Conservation (phyloP, 30 jellyfish, hydroid and myxozoan genomes). For the Cassiopea xamachana region DNA sequence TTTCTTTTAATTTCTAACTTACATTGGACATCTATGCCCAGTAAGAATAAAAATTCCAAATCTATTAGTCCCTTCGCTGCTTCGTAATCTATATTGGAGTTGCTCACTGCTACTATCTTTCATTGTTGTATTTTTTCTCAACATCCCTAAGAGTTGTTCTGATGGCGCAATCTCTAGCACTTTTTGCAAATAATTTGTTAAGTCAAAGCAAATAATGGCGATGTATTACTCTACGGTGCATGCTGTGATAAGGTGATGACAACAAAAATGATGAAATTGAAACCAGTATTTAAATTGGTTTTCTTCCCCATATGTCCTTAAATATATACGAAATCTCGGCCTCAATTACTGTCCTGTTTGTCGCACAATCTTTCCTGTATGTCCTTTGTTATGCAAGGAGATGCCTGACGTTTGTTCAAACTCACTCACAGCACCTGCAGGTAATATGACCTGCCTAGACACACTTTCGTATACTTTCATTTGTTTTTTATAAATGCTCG, state of each 20-base stretch:
- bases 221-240: background rate
- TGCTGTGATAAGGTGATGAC: too few relatives aligned
- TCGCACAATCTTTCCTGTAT: background rate
- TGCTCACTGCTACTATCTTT: background rate
- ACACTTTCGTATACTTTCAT: background rate
- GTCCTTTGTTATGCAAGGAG: background rate
- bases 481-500: background rate
- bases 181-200: background rate
- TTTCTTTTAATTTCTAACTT: background rate
- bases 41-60: background rate
- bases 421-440: constrained; percentile 45
- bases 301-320: too few relatives aligned
- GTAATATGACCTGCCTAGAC: constrained; percentile 9
- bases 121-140: too few relatives aligned
- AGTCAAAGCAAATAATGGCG: background rate
- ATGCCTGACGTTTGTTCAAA: constrained; percentile 1
- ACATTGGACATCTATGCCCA: background rate
- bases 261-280: too few relatives aligned
- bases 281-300: too few relatives aligned
- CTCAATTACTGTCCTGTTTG: background rate
- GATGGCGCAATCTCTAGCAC: background rate
- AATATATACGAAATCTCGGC: background rate
- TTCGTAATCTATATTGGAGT: background rate
- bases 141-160: background rate
- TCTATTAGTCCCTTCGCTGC: background rate